phyloP scores from a whole-genome alignment of 2,113 vertebrate genomes.

The Apodemus speciosus region DNA sequence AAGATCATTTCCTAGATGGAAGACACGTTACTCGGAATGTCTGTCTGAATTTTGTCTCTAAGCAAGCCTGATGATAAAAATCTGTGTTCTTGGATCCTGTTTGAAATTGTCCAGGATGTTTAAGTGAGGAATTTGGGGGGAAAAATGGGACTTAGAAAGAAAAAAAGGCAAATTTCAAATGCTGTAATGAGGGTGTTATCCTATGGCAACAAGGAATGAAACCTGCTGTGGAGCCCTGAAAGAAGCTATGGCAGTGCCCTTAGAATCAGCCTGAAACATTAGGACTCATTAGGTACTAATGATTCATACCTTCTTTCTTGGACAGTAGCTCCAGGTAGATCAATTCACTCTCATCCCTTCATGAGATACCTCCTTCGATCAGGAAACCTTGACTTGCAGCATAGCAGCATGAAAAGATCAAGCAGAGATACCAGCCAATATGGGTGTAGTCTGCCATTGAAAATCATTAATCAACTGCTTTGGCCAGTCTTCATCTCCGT shows the following conservation, averaged over 20 bases:
- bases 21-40: not conserved
- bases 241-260: not conserved
- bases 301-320: not conserved
- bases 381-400: not conserved
- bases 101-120: not conserved
- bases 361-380: not conserved
- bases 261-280: not conserved
- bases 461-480: not conserved
- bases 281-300: not conserved
- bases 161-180: not conserved
- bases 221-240: not conserved
- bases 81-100: not conserved
- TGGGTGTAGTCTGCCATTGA: not conserved
- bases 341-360: not conserved
- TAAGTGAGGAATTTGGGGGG: not conserved
- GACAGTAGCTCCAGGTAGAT: not conserved
- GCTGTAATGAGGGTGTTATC: not conserved
- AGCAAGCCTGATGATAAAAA: not conserved
- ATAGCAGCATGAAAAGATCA: not conserved
- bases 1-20: not conserved
- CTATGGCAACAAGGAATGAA: not conserved
- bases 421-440: not conserved
- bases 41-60: not conserved
- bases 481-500: fast-evolving
- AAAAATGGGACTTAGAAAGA: not conserved